A percentile compares a stretch with the other conserved stretches of the same genome.
phyloP scores from a whole-genome alignment of 2,797 vertebrate species.

The Protosalanx chinensis region DNA sequence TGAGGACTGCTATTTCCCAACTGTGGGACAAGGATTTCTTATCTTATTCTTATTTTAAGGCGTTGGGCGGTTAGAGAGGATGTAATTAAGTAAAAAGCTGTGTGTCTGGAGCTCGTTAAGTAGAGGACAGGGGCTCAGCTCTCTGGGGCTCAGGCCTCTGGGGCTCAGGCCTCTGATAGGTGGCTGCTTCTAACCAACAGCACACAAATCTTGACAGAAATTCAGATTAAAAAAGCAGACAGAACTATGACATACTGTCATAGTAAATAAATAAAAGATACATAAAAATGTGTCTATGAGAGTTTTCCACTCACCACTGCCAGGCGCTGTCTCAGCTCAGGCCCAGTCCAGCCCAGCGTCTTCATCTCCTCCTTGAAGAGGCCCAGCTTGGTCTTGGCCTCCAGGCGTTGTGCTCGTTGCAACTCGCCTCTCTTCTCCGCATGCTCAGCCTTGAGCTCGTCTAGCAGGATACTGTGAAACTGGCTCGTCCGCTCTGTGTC shows the following conservation, averaged over 20 bases:
- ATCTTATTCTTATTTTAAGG: no score
- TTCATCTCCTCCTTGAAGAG: conserved; percentile 63
- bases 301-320: conserved; percentile 54
- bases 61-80: no score
- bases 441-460: conserved; percentile 61
- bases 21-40: no score
- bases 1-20: no score
- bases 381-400: conserved; percentile 51
- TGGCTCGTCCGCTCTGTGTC: conserved; percentile 66
- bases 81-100: no score
- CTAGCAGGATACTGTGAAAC: conserved; percentile 63
- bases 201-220: no score
- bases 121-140: no score
- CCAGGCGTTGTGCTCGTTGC: conserved; percentile 54
- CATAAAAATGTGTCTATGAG: background rate
- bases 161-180: no score
- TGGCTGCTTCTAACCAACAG: no score
- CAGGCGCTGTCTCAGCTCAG: conserved; percentile 60
- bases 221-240: no score
- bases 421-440: conserved; percentile 54
- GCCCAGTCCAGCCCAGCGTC: conserved; percentile 37
- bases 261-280: background rate
- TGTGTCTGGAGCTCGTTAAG: no score
- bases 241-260: background rate
- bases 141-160: no score